phyloP scores from a whole-genome alignment of 2,113 vertebrate species.

The Daphoenositta chrysoptera region DNA sequence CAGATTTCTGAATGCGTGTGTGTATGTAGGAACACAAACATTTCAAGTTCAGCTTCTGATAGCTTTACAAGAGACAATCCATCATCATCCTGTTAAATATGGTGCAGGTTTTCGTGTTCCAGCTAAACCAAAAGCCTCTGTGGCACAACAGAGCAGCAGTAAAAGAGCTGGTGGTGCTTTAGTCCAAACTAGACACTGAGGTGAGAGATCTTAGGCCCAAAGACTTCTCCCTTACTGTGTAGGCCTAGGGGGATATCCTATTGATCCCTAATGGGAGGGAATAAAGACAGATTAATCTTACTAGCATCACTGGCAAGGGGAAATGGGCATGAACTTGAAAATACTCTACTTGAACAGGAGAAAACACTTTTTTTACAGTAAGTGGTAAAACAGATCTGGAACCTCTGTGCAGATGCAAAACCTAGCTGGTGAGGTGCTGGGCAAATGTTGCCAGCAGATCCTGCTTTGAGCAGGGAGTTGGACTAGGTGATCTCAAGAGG shows the following conservation, averaged over 20 bases:
- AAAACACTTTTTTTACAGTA: not conserved
- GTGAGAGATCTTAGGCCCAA: not conserved
- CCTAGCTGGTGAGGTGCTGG: not conserved
- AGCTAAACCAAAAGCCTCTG: not conserved
- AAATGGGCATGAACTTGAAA: not conserved
- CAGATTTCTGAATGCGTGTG: not conserved
- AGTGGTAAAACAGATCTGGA: not conserved
- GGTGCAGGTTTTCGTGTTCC: not conserved
- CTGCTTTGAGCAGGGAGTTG: not conserved
- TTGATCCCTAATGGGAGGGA: not conserved
- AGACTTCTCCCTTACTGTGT: not conserved
- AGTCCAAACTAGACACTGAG: not conserved
- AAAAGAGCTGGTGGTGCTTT: not conserved
- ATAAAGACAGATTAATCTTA: no score
- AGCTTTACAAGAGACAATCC: not conserved
- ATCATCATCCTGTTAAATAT: not conserved
- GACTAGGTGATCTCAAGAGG: not conserved
- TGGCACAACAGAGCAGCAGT: not conserved
- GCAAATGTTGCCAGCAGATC: not conserved
- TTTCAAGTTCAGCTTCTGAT: not conserved
- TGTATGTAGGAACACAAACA: not conserved
- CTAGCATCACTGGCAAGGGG: not conserved
- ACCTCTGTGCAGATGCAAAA: not conserved
- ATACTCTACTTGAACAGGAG: not conserved
- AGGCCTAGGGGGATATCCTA: rapidly evolving